These are phyloP conservation scores for Limnephilus lunatus DNA, from an alignment of 2,888 invertebrate species.

Conservation along the genomic window DNA sequence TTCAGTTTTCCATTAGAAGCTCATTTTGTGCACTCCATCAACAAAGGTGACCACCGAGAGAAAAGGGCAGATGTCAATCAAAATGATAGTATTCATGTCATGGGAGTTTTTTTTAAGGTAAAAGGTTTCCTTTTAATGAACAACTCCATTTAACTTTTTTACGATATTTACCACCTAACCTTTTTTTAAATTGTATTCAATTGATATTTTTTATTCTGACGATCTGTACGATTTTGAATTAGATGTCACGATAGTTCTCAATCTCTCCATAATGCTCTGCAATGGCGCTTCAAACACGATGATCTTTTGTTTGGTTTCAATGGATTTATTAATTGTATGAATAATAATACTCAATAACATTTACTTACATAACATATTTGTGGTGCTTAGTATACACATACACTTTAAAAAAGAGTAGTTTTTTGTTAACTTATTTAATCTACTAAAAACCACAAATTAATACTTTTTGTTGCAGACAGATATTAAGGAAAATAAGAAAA, in stretches of 20 bases:
- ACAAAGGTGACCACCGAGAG: conserved; percentile 72
- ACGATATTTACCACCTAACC: no score
- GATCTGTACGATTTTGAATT: background rate
- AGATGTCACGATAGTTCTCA: no score
- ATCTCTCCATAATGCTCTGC: no score
- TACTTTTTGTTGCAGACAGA: conserved; percentile 23
- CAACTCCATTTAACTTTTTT: no score
- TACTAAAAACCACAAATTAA: background rate
- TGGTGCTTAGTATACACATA: no score
- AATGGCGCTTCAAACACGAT: no score
- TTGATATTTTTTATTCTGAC: no score
- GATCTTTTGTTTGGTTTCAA: no score
- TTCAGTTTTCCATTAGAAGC: conserved; percentile 79
- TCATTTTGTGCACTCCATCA: conserved; percentile 82
- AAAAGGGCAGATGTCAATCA: conserved; percentile 73
- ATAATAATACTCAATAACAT: no score
- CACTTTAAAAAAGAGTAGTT: background rate
- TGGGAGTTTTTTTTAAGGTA: conserved; percentile 77
- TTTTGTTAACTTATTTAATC: background rate
- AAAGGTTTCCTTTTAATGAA: background rate
- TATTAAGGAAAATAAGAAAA: conserved; percentile 28
- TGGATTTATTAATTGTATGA: no score
- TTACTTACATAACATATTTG: background rate
- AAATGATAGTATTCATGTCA: conserved; percentile 79
- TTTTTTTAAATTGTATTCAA: no score